Base-by-base conservation (phyloP, 2,888 invertebrate genomes). In the Cataglyphis cursor region DNA sequence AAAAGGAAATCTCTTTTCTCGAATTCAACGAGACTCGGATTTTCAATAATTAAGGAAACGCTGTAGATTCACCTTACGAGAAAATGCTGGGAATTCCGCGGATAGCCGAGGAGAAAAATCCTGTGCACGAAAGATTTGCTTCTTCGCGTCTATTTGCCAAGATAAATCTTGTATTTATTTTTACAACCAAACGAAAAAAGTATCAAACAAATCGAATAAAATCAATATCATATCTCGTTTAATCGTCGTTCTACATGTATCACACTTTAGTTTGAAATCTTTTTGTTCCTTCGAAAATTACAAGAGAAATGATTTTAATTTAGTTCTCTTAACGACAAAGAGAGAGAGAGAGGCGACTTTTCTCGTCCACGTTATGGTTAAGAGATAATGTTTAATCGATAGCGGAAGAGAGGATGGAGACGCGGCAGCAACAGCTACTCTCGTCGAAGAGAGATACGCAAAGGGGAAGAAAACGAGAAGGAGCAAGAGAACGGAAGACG, bases 331-430 rank as follows among this genome's bases (percentile, higher is more conserved):
- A 87, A 85, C 83, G 80, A 83, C 73, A 68, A 59, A 38, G 8
- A 74, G 41, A 65, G 64, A 21, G n/a, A 62, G 41, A 57, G 57
- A 38, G 64, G 66, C 68, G 59, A 38, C 31, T 83, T 62, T 83
- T 83, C 62, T 65, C 57, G 44, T 51, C 62, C 38, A 51, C 74
- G 87, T 81, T 84, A 85, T 76, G 83, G 81, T 83, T 87, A 85
- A 89, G 87, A 88, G 89, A 88, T 88, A 89, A 89, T 87, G 83
- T 83, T 87, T 89, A 89, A 89, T 88, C 89, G 88, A 88, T 88
- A 85, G 54, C 24, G 61, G 31, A n/a, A 75, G 68, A 73, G 73
- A 76, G 80, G 18, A 41, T 57, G 64, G n/a, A 64, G 82, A 48
- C 21, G 35, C 74, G 6, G 15, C 31, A 66, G 18, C 38, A 38